Evolutionary conservation across 2,113 vertebrate genomes (phyloP).

Genomic region (Psilopsiagon aurifrons): DNA sequence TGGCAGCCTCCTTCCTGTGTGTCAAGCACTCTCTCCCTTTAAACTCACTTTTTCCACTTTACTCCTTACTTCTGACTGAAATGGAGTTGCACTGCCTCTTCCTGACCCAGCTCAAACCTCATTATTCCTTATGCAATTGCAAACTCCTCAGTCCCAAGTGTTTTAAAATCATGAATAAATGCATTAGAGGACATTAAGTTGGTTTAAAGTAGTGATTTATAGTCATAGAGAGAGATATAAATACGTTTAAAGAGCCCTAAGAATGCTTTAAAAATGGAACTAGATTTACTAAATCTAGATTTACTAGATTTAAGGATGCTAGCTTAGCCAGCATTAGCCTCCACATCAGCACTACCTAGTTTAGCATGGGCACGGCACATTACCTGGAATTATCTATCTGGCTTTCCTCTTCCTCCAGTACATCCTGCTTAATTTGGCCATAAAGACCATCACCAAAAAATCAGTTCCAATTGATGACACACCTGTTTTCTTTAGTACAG

Average conservation of each 20-base stretch:
- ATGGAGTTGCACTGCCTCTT: background rate
- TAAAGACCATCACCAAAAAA: background rate
- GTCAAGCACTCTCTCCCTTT: slow-evolving; percentile 1
- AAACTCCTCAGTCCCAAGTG: background rate
- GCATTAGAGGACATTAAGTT: background rate
- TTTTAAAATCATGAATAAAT: background rate
- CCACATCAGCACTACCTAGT: background rate
- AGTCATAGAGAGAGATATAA: background rate
- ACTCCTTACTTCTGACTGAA: background rate
- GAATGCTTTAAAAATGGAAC: background rate
- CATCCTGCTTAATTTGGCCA: background rate
- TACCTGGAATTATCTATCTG: background rate
- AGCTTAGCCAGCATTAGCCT: background rate
- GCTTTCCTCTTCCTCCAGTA: background rate
- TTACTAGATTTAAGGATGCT: background rate
- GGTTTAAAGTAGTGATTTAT: background rate
- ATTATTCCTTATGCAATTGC: background rate
- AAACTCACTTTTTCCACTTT: slow-evolving; percentile 11
- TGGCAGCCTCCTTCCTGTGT: background rate
- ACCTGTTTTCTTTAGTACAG: background rate
- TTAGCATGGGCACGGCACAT: background rate
- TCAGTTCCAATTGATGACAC: background rate
- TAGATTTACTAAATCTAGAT: background rate
- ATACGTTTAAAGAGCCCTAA: background rate
- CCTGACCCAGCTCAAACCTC: background rate